Percentiles rank a stretch among this genome's conserved stretches.
Evolutionary conservation across 1,140 invertebrate species (phyloP).

Genomic region (Fopius arisanus): DNA sequence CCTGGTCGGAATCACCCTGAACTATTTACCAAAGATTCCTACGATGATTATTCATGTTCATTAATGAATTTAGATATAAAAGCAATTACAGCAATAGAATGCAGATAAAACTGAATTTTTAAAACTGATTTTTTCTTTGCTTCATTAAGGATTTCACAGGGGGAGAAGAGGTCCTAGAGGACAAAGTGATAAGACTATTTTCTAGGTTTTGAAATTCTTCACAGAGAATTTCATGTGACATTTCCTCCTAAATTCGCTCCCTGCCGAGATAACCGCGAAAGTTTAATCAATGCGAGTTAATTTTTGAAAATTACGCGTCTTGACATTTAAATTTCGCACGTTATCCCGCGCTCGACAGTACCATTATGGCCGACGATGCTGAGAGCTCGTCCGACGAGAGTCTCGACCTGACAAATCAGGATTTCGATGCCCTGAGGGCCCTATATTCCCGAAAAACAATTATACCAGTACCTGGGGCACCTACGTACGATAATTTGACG

Average conservation of each 20-base stretch:
- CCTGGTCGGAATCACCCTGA: background rate
- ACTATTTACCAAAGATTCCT: no score
- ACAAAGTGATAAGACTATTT: background rate
- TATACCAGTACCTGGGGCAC: constrained; percentile 66
- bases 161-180: background rate
- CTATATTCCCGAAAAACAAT: constrained; percentile 67
- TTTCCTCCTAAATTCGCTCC: no score
- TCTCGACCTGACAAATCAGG: constrained; percentile 70
- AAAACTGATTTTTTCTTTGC: no score
- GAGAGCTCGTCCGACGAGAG: constrained; percentile 66
- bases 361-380: constrained; percentile 49
- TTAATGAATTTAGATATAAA: no score
- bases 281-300: background rate
- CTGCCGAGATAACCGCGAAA: background rate
- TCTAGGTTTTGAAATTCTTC: background rate
- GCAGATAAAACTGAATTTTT: no score
- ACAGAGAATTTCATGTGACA: background rate
- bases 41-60: no score
- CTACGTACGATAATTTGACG: constrained; percentile 70
- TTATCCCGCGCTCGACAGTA: constrained; percentile 16
- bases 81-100: no score
- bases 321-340: background rate
- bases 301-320: no score
- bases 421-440: constrained; percentile 74
- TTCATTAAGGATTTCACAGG: no score